A percentile compares a stretch with the other conserved stretches of the same genome.
phyloP scores from a whole-genome alignment of 1,140 invertebrate genomes.

The Bombus superbus region DNA sequence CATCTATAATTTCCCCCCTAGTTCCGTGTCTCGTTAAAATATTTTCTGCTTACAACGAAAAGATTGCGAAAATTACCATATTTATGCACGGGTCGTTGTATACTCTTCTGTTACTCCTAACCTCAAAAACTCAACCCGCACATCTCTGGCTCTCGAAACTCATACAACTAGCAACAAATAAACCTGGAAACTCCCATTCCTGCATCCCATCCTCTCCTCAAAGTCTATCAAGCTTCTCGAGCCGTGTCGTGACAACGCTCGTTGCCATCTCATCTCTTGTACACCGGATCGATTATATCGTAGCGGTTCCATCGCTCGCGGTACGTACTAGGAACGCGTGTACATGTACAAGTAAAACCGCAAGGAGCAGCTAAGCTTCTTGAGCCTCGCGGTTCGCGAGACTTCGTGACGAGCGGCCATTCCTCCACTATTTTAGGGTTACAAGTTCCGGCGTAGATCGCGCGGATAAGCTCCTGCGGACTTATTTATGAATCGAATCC shows the following conservation, averaged over 20 bases:
- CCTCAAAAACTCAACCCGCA: too few relatives aligned
- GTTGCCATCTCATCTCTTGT: constrained; percentile 54
- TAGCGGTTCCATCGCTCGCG: constrained; percentile 37
- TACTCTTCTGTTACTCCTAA: too few relatives aligned
- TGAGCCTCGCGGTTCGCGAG: constrained; percentile 27
- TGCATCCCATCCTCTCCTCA: background rate
- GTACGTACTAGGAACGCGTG: constrained; percentile 26
- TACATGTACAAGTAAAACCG: constrained; percentile 41
- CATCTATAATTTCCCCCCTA: too few relatives aligned
- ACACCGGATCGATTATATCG: constrained; percentile 61
- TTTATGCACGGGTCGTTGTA: too few relatives aligned
- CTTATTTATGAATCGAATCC: constrained; percentile 68
- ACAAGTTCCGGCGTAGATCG: constrained; percentile 66
- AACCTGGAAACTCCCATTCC: background rate
- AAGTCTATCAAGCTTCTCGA: constrained; percentile 49
- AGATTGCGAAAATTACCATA: too few relatives aligned
- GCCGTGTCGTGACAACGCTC: constrained; percentile 57
- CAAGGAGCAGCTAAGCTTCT: constrained; percentile 11
- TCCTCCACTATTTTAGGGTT: constrained; percentile 67
- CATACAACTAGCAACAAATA: background rate
- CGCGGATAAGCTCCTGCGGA: constrained; percentile 58
- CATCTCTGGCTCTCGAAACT: background rate
- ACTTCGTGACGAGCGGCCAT: constrained; percentile 66
- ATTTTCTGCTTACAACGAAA: too few relatives aligned
- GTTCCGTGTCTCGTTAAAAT: too few relatives aligned